Evolutionary conservation across 2,113 vertebrate species (phyloP), one percentile per base, ranked within the genome.

Genomic region (Oplegnathus fasciatus): DNA sequence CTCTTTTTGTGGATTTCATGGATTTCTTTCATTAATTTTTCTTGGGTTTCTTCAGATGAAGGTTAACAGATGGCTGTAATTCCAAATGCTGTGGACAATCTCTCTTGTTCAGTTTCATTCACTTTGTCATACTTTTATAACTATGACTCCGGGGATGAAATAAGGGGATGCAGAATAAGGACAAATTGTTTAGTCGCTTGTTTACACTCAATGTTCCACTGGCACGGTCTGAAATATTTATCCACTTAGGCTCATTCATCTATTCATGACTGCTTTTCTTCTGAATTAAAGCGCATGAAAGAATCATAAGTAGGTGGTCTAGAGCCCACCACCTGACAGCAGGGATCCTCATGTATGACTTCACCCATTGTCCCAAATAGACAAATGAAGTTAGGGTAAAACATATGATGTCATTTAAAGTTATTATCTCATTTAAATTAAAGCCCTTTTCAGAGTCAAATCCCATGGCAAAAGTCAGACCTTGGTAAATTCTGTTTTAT

Each of bases 151-250:
- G 15, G 18, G n/a, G 10, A 70, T 20, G 18, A 82, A 76, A 75
- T 26, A n/a, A 67, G 44, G 57, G 46, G 57, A 82, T 67, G 42
- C 73, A 58, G 54, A 84, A 85, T 28, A 57, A 75, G 50, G 42
- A 46, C 15, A 1, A 54, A 52, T 74, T 80, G 58, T 83, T 83
- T 64, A 30, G 65, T 26, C 44, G 46, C 52, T 62, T 86, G 75
- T 87, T 92, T 82, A 74, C 68, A 52, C 77, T 75, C 66, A 28
- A 14, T 75, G 75, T 68, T 91, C 70, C 54, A 70, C 48, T 24
- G 46, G 64, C 61, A 57, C 52, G 26, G n/a, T 76, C 9, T 92
- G 57, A 94, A 95, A 94, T 90, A 92, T 94, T 89, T 9, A 91
- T 91, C 58, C 3, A 55, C 18, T 65, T 69, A 71, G 15, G 5